These are phyloP conservation scores for Drosophila sp. DNA, from an alignment of 1,140 invertebrate species.

Conservation along the genomic window DNA sequence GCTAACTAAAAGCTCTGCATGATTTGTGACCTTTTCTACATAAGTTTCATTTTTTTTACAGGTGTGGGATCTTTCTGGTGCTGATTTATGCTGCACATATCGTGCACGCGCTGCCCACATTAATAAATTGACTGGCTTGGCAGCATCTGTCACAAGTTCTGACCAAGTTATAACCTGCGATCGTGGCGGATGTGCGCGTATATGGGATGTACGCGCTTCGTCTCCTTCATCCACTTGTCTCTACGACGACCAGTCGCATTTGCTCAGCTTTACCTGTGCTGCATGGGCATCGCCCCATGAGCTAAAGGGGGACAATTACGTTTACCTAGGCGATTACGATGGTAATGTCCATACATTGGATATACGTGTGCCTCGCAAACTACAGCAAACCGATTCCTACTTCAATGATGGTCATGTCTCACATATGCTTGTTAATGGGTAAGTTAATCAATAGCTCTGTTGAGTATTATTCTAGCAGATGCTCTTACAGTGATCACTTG, in stretches of 20 bases:
- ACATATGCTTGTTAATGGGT: conserved; percentile 57
- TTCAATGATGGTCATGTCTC: conserved; percentile 47
- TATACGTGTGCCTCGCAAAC: conserved; percentile 46
- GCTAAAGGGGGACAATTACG: conserved; percentile 47
- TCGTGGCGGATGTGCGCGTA: conserved; percentile 59
- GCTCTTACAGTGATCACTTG: conserved; percentile 29
- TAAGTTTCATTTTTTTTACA: not conserved
- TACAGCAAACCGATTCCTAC: conserved; percentile 38
- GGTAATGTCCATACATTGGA: conserved; percentile 65
- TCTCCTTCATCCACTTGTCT: conserved; percentile 54
- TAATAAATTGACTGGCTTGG: conserved; percentile 58
- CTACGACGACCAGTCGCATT: conserved; percentile 43
- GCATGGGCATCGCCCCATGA: conserved; percentile 55
- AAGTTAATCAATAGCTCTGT: not conserved
- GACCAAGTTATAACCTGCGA: conserved; percentile 63
- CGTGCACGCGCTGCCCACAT: conserved; percentile 43
- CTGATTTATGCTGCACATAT: conserved; percentile 55
- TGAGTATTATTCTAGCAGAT: not conserved
- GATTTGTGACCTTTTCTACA: not conserved
- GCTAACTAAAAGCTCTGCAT: not conserved
- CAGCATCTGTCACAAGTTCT: conserved; percentile 33
- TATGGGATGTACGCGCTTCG: conserved; percentile 64
- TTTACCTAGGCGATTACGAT: conserved; percentile 67
- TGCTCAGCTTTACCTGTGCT: conserved; percentile 56
- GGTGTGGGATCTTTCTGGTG: conserved; percentile 67